Percentiles rank a stretch among this genome's conserved stretches.
Evolutionary conservation across 2,113 vertebrate genomes (phyloP).

Genomic region (Galbula dea): DNA sequence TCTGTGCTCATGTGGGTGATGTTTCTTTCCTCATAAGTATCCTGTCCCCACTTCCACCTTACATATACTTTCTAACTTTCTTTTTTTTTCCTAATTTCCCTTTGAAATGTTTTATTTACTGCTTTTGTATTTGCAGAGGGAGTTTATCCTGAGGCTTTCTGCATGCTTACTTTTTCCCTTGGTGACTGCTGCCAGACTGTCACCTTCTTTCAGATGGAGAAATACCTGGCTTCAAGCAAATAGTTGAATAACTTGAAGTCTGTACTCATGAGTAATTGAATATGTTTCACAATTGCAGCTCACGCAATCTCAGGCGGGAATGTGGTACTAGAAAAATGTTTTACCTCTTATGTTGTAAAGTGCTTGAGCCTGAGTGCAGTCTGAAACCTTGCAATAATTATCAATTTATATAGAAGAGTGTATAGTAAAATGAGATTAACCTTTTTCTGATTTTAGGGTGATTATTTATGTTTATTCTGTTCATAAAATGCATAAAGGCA

Average conservation of each 20-base stretch:
- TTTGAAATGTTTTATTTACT: background rate
- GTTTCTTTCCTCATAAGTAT: background rate
- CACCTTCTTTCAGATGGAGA: background rate
- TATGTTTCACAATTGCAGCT: background rate
- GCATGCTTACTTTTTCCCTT: background rate
- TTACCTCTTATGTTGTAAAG: background rate
- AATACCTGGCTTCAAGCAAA: background rate
- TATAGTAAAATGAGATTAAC: background rate
- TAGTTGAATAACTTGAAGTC: background rate
- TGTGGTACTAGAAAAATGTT: background rate
- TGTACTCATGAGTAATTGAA: background rate
- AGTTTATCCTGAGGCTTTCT: background rate
- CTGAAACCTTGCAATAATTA: background rate
- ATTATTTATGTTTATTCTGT: background rate
- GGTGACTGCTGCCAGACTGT: background rate
- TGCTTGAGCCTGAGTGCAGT: background rate
- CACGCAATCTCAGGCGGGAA: background rate
- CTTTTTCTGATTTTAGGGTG: background rate
- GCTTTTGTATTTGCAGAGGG: background rate
- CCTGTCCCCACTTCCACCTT: background rate
- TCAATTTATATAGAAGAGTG: background rate
- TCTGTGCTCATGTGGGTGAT: background rate
- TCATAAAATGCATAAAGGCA: background rate
- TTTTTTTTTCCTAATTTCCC: background rate
- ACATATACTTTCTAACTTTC: background rate